Base-by-base conservation (phyloP, 2,888 invertebrate genomes). In the Eustalomyia histrio region DNA sequence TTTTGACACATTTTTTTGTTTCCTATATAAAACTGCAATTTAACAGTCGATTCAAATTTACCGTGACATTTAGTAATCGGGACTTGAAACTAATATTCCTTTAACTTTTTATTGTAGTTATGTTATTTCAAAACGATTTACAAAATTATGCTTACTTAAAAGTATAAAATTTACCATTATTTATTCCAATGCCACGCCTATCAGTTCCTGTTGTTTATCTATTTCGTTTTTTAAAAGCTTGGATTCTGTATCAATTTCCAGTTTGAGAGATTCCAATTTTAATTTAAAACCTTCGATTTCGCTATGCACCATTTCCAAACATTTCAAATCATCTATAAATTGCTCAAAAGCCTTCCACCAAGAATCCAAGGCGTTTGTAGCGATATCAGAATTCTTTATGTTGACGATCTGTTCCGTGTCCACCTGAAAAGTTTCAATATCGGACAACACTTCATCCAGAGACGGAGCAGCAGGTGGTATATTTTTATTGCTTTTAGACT, bases 301-400 rank as follows among this genome's bases (percentile, higher is more conserved):
- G 6, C 68, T 86, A 61, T 86, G 84, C 60, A 89, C 84, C n/a
- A 82, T 83, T 24, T 85, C 85, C 16, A 90, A 80, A 64, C 87
- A 86, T 4, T 87, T 85, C 0, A 89, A 84, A 82, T 90, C 90
- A 12, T 85, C 85, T 2, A 90, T 86, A 64, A 90, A 90, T 21
- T 86, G 86, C 73, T 90, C 90, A 64, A 90, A 90, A 0, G 86
- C 79, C 50, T 87, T 85, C 90, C 90, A 90, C 90, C 90, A 90
- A 0, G 87, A 86, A 0, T 86, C 78, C 64, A 75, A 60, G 10
- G 83, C 47, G n/a, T 81, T 7, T 63, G 53, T 61, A 78, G 86
- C 33, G 47, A 60, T 6, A 57, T 82, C 83, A 4, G 64, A 35
- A 10, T 43, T 24, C 50, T 80, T 81, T 18, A 33, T 53, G 5